These are phyloP conservation scores for Spizella passerina DNA, from an alignment of 2,797 vertebrate genomes.

Conservation along the genomic window DNA sequence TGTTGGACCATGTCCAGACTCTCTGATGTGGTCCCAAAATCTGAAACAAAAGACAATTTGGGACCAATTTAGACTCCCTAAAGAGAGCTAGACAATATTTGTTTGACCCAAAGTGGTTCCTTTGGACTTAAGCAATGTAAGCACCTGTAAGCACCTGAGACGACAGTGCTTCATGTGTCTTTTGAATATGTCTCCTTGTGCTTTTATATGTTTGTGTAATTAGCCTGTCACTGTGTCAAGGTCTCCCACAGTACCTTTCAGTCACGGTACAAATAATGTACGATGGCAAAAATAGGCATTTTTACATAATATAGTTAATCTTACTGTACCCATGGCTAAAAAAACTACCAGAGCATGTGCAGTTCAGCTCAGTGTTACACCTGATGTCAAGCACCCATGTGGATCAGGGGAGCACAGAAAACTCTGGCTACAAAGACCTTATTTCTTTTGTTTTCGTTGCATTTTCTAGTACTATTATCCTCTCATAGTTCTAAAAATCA, in stretches of 20 bases:
- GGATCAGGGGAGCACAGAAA: neutral
- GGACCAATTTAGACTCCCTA: neutral
- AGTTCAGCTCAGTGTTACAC: neutral
- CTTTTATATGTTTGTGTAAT: neutral
- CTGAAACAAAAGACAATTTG: neutral
- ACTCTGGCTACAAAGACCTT: neutral
- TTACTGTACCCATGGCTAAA: neutral
- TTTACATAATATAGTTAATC: neutral
- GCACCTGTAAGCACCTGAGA: neutral
- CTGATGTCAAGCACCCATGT: neutral
- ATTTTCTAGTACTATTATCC: neutral
- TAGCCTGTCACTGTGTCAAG: neutral
- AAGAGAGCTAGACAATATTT: neutral
- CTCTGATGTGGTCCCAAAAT: neutral
- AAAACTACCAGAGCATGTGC: neutral
- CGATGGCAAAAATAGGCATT: neutral
- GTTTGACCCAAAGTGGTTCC: accelerated
- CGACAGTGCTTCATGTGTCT: neutral
- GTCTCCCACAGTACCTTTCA: neutral
- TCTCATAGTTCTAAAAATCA: neutral
- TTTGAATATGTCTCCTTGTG: neutral
- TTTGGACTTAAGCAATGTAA: neutral
- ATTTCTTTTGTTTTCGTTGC: neutral
- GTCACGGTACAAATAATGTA: neutral
- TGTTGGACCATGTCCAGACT: neutral